These are phyloP conservation scores for Gila orcuttii DNA, from an alignment of 2,113 vertebrate genomes.

Conservation along the genomic window DNA sequence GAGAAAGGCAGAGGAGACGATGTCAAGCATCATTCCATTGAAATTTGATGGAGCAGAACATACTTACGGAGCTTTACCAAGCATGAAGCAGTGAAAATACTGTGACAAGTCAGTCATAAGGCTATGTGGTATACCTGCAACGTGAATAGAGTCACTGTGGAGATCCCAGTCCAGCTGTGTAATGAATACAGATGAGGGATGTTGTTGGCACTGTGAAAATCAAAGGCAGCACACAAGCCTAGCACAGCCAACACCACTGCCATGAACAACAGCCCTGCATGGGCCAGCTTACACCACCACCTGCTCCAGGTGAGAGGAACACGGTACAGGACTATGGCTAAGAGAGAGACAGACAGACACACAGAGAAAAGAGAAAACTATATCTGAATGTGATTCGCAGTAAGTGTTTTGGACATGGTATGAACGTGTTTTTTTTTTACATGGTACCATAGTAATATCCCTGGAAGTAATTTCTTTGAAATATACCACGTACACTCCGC, in stretches of 20 bases:
- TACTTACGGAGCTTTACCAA: not conserved
- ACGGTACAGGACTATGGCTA: constrained; percentile 86
- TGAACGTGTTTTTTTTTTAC: not conserved
- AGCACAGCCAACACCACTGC: constrained; percentile 73
- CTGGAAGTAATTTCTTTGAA: no score
- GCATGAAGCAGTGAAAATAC: constrained; percentile 12
- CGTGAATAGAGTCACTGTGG: constrained; percentile 78
- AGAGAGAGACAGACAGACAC: constrained; percentile 14
- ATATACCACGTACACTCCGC: no score
- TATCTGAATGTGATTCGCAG: not conserved
- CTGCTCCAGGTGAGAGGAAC: constrained; percentile 83
- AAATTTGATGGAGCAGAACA: not conserved
- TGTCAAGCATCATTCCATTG: not conserved
- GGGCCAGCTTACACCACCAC: constrained; percentile 85
- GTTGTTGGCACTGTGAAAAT: constrained; percentile 67
- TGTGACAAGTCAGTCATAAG: not conserved
- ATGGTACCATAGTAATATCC: not conserved
- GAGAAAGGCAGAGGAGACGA: not conserved
- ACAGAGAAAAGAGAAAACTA: not conserved
- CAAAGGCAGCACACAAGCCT: constrained; percentile 84
- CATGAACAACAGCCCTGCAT: constrained; percentile 73
- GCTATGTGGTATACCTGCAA: constrained; percentile 77
- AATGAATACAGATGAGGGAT: constrained; percentile 85
- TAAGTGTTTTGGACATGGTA: not conserved
- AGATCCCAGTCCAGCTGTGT: constrained; percentile 93